A percentile compares a stretch with the other conserved stretches of the same genome.
Conservation (phyloP, 1,140 invertebrate genomes). For the Geopemphigus sp. region DNA sequence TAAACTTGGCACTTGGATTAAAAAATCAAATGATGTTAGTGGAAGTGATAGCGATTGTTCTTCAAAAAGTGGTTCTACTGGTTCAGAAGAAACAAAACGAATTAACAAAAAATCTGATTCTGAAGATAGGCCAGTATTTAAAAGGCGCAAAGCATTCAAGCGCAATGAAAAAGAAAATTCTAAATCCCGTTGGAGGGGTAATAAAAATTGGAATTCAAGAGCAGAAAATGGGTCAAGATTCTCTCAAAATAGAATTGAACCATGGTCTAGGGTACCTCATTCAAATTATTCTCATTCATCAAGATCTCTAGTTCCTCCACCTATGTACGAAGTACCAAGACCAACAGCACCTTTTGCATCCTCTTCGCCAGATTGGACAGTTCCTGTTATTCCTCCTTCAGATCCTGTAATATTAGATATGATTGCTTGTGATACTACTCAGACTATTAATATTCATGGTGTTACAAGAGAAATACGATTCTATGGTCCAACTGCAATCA, state of each 20-base stretch:
- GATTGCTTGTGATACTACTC: slow-evolving; percentile 66
- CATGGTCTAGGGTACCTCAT: slow-evolving; percentile 40
- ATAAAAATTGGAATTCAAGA: slow-evolving; percentile 42
- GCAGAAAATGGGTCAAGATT: slow-evolving; percentile 31
- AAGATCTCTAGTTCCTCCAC: slow-evolving; percentile 35
- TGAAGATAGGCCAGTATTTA: slow-evolving; percentile 12
- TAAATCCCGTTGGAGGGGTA: slow-evolving; percentile 27
- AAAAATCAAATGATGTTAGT: slow-evolving; percentile 32
- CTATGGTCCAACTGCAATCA: slow-evolving; percentile 79
- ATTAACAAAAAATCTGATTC: slow-evolving; percentile 17
- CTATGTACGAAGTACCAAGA: slow-evolving; percentile 32
- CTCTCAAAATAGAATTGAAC: slow-evolving; percentile 27
- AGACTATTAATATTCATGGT: slow-evolving; percentile 82
- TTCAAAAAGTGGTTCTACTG: slow-evolving; percentile 16
- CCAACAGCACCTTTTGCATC: slow-evolving; percentile 38
- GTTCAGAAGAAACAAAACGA: slow-evolving; percentile 26
- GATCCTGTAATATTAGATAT: slow-evolving; percentile 63
- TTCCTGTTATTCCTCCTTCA: slow-evolving; percentile 59
- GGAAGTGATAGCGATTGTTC: slow-evolving; percentile 18
- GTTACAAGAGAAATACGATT: slow-evolving; percentile 78
- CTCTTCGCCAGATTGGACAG: slow-evolving; percentile 36
- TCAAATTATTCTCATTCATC: slow-evolving; percentile 42
- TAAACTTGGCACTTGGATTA: neutral
- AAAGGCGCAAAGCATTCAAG: slow-evolving; percentile 6
- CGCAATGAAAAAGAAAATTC: slow-evolving; percentile 34